Base-by-base conservation (phyloP, 2,797 vertebrate species). In the Galagoides demidoff region DNA sequence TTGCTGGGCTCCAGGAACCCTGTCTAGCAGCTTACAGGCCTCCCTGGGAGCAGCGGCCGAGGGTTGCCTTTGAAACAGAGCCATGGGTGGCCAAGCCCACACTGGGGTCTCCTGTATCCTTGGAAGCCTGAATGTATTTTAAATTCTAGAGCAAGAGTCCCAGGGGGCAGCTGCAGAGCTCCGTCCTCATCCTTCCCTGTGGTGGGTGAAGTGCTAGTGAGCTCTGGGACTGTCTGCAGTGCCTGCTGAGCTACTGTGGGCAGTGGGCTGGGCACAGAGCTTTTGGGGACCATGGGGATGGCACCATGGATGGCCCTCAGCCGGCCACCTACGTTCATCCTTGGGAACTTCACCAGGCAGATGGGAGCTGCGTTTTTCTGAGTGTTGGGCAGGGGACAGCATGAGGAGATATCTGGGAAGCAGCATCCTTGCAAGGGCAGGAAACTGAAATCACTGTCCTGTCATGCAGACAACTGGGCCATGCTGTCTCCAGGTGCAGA, bases 21-120 rank as follows among this genome's bases (percentile, higher is more conserved):
- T 0, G 0, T 4, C 16, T 4, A 0, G n/a, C 22, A 39, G 57
- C 57, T 49, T 23, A 8, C 25, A 71, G 25, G 25, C 7, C 49
- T 89, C 16, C 29, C 31, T 31, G 45, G 49, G 43, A 68, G 17
- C 31, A 29, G 29, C 39, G 25, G 57, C 25, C 43, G 78, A 0
- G 2, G 23, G 2, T 12, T n/a, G 77, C 55, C 45, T 39, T 64
- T 55, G 85, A 90, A 59, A 68, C 20, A 45, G 10, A 23, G 20
- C 7, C 25, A 22, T 1, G 1, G 7, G n/a, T 9, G 14, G 11
- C 20, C 55, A 61, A 68, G 34, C 27, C 57, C 52, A 39, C 5
- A 16, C 25, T 12, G 8, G 27, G 19, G 3, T 7, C 43, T 66
- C 77, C 9, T 22, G 16, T 17, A 23, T 39, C 34, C 59, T 22